These are phyloP conservation scores for Gobionotothen gibberifrons DNA, from an alignment of 2,797 vertebrate genomes.

Conservation along the genomic window DNA sequence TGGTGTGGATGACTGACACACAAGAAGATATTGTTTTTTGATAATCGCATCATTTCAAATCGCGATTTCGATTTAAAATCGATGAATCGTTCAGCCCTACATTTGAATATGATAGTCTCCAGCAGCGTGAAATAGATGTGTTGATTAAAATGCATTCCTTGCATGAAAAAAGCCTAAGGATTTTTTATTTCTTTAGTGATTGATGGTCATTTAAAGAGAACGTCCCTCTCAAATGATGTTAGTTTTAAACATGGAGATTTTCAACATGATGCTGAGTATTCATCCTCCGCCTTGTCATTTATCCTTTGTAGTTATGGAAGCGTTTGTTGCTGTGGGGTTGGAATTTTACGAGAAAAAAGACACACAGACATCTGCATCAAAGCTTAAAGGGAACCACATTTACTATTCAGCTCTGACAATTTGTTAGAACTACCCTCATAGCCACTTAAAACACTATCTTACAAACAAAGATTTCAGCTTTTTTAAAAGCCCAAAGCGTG, in stretches of 20 bases:
- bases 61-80: too few species aligned
- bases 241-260: not conserved
- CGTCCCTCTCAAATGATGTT: not conserved
- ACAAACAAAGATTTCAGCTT: constrained; percentile 7
- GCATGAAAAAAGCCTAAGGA: too few species aligned
- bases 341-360: not conserved
- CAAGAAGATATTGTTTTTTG: too few species aligned
- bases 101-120: not conserved
- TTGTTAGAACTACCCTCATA: not conserved
- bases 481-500: constrained; percentile 16
- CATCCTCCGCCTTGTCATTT: not conserved
- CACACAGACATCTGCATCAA: not conserved
- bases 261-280: not conserved
- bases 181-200: not conserved
- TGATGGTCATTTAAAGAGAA: not conserved
- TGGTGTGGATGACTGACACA: too few species aligned
- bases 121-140: too few species aligned
- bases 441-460: not conserved
- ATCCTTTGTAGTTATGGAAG: not conserved
- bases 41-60: too few species aligned
- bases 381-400: not conserved
- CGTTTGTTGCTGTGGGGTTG: not conserved
- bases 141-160: too few species aligned
- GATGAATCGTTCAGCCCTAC: too few species aligned
- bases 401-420: not conserved